A percentile compares a stretch with the other conserved stretches of the same genome.
Evolutionary conservation across 1,140 invertebrate species (phyloP).

Genomic region (Brachionus manjavacas): DNA sequence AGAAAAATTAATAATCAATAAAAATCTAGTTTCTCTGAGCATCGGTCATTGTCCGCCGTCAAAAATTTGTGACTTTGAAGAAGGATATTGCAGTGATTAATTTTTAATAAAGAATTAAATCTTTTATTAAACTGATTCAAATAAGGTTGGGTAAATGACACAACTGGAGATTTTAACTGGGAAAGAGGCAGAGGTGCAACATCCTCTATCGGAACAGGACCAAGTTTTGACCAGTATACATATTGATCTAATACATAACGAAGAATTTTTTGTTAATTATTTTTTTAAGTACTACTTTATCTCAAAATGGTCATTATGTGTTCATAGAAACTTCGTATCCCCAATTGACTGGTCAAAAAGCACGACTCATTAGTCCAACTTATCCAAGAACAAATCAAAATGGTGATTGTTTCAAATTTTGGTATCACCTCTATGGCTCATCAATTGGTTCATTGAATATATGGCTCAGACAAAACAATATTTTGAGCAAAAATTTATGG

Average conservation of each 20-base stretch:
- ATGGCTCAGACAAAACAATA: background rate
- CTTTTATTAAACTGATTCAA: background rate
- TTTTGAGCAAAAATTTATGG: background rate
- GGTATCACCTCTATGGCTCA: constrained; percentile 43
- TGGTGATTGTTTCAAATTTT: constrained; percentile 35
- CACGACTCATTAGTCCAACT: constrained; percentile 48
- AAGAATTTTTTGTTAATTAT: background rate
- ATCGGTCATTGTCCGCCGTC: constrained; percentile 1
- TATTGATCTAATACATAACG: background rate
- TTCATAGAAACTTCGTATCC: constrained; percentile 46
- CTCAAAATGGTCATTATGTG: constrained; percentile 35
- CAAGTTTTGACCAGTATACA: constrained; percentile 47
- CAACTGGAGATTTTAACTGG: constrained; percentile 39
- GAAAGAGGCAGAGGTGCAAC: constrained; percentile 44
- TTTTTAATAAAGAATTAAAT: background rate
- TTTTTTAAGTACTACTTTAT: background rate
- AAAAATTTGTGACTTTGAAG: constrained; percentile 50
- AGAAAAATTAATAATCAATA: background rate
- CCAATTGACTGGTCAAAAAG: constrained; percentile 47
- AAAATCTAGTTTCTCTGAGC: background rate
- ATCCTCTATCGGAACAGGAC: constrained; percentile 47
- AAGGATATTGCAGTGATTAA: constrained; percentile 47
- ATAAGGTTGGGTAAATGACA: constrained; percentile 45
- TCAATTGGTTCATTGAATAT: constrained; percentile 38
- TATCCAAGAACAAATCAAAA: background rate